These are phyloP conservation scores for Calameuta idolon DNA, from an alignment of 2,888 invertebrate genomes.

Conservation along the genomic window DNA sequence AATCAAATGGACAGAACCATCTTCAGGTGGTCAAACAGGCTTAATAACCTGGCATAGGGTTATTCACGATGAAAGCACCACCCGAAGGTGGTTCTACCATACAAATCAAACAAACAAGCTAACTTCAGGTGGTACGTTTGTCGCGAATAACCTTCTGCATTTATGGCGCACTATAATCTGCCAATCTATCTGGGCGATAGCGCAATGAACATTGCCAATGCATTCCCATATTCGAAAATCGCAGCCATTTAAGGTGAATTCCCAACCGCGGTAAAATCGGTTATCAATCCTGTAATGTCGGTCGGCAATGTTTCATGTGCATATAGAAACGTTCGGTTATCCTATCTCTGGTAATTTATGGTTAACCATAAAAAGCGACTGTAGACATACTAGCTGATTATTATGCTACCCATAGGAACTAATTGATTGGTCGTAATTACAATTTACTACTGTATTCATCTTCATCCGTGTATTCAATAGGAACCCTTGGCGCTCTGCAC, in stretches of 20 bases:
- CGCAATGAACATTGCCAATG: background rate
- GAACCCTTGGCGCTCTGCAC: background rate
- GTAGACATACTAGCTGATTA: background rate
- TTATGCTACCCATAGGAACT: background rate
- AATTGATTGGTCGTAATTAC: background rate
- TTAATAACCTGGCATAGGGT: background rate
- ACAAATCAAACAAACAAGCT: background rate
- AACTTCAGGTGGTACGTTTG: background rate
- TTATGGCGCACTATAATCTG: background rate
- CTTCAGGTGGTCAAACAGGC: too few relatives aligned
- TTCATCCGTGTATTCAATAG: background rate
- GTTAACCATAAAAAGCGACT: background rate
- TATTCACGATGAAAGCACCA: background rate
- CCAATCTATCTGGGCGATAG: background rate
- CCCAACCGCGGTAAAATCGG: background rate
- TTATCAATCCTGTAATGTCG: background rate
- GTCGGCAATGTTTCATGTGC: background rate
- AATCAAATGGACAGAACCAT: too few relatives aligned
- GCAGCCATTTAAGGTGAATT: background rate
- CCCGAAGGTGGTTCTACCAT: background rate
- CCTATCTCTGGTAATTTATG: background rate
- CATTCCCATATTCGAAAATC: background rate
- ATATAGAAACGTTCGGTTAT: background rate
- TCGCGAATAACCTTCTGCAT: background rate
- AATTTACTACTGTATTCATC: background rate